These are phyloP conservation scores for Tympanuchus pallidicinctus DNA, from an alignment of 2,113 vertebrate genomes.

Conservation along the genomic window DNA sequence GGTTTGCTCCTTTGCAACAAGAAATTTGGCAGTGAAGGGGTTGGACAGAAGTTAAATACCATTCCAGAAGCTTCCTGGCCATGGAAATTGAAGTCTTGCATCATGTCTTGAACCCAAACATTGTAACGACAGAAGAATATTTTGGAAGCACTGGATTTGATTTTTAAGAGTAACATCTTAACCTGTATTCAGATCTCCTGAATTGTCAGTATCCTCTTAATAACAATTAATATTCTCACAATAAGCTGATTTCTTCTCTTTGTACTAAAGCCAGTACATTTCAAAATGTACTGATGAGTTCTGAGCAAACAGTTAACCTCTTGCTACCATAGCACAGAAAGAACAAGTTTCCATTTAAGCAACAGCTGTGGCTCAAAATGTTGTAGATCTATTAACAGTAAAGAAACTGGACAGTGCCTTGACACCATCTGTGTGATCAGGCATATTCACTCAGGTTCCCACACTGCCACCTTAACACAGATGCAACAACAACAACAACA, in stretches of 20 bases:
- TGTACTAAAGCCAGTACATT: background rate
- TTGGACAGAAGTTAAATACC: background rate
- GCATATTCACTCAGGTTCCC: background rate
- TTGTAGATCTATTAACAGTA: background rate
- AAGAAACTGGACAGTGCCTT: background rate
- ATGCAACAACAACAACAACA: background rate
- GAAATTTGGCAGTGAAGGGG: background rate
- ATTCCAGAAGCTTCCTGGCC: background rate
- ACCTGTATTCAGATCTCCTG: background rate
- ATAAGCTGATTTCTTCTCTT: background rate
- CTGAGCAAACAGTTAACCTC: slow-evolving; percentile 12
- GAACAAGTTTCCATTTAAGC: background rate
- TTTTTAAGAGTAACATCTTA: background rate
- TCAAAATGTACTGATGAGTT: background rate
- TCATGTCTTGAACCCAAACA: background rate
- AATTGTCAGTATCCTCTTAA: background rate
- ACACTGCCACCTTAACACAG: background rate
- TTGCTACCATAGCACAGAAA: background rate
- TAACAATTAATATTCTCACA: background rate
- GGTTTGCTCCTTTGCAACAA: background rate
- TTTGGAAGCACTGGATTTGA: background rate
- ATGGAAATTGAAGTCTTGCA: background rate
- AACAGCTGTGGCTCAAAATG: background rate
- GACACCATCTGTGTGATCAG: background rate
- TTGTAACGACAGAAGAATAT: background rate